A percentile compares a stretch with the other conserved stretches of the same genome.
These are phyloP conservation scores for Elanus axillaris DNA, from an alignment of 2,113 vertebrate genomes.

Conservation along the genomic window DNA sequence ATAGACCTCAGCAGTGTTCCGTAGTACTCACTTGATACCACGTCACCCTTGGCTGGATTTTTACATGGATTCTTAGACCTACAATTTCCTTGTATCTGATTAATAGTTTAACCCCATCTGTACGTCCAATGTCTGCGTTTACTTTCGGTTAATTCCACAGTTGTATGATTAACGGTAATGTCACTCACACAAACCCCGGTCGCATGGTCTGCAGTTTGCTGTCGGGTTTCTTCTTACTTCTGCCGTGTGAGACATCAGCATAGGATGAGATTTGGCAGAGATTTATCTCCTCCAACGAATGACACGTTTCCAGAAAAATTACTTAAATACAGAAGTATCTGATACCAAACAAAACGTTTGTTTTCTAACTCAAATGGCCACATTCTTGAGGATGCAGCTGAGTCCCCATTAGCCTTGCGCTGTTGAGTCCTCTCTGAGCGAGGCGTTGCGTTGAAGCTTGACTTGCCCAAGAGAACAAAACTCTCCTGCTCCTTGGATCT, in stretches of 20 bases:
- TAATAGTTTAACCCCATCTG: neutral
- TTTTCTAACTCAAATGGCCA: neutral
- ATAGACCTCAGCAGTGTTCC: neutral
- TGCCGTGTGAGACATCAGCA: rapidly evolving
- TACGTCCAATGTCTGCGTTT: neutral
- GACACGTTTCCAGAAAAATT: neutral
- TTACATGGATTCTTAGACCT: neutral
- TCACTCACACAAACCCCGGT: rapidly evolving
- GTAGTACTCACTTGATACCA: rapidly evolving
- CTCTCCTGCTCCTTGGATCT: neutral
- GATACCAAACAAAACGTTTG: neutral
- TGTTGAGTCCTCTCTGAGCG: rapidly evolving
- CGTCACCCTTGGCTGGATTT: rapidly evolving
- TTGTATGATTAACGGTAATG: rapidly evolving
- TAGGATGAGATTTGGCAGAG: neutral
- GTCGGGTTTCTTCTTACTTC: neutral
- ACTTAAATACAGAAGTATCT: neutral
- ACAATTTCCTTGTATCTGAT: rapidly evolving
- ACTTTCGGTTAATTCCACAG: too few relatives aligned
- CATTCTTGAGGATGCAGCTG: neutral
- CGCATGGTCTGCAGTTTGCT: rapidly evolving
- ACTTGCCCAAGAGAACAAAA: neutral
- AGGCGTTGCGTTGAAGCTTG: neutral
- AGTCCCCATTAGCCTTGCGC: neutral
- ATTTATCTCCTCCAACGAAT: neutral